Percentiles rank a stretch among this genome's conserved stretches.
Evolutionary conservation across 2,797 vertebrate species (phyloP).

Genomic region (Leucoraja ocellata): DNA sequence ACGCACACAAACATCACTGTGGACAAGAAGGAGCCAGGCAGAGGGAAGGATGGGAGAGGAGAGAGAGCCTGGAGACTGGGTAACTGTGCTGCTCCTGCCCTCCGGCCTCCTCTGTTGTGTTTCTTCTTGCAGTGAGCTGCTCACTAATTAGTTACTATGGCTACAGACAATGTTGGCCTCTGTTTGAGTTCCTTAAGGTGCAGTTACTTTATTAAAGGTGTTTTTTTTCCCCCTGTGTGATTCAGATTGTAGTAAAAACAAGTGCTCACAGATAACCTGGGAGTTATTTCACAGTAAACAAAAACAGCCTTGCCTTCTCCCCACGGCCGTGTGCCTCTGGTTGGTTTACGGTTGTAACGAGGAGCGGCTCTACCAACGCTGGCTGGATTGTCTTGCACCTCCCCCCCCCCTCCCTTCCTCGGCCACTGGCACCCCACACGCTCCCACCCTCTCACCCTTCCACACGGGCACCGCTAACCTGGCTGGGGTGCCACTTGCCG

Average conservation of each 20-base stretch:
- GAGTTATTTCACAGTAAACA: constrained; percentile 1
- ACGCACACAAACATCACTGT: neutral
- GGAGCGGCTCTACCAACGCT: too few relatives aligned
- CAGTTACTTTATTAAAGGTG: constrained; percentile 49
- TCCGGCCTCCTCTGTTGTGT: constrained; percentile 42
- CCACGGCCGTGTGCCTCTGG: neutral
- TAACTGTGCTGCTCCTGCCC: neutral
- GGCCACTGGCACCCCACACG: too few relatives aligned
- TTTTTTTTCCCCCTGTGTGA: neutral
- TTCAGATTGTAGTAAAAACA: neutral
- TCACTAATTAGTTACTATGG: constrained; percentile 55
- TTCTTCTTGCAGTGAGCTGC: constrained; percentile 48
- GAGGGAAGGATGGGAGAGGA: neutral
- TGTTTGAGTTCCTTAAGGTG: constrained; percentile 54
- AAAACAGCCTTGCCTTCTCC: neutral
- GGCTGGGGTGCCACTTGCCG: too few relatives aligned
- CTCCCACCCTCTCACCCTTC: neutral
- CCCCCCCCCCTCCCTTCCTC: neutral
- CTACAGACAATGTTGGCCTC: constrained; percentile 54
- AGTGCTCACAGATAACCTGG: neutral
- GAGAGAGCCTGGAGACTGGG: constrained; percentile 13
- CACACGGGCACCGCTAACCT: too few relatives aligned
- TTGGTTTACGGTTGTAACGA: neutral
- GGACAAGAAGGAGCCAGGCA: neutral
- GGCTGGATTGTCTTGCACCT: neutral